Conservation (phyloP, 2,888 invertebrate species). For the Tridacna crocea region DNA sequence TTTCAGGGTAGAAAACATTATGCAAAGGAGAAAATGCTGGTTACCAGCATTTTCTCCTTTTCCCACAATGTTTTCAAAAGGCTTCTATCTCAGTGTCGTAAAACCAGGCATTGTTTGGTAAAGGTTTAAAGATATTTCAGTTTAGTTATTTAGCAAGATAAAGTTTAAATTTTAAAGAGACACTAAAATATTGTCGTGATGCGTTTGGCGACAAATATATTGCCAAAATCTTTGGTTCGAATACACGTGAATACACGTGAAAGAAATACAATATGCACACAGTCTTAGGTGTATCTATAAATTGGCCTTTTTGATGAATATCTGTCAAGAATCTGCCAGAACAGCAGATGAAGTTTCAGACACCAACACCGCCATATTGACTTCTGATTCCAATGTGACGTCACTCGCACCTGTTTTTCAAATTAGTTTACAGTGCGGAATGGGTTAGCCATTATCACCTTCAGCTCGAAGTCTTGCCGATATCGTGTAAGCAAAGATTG, state of each 20-base stretch:
- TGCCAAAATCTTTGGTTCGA: no score
- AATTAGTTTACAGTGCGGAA: constrained; percentile 12
- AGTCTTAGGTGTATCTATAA: no score
- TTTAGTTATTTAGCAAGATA: no score
- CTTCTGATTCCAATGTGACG: background rate
- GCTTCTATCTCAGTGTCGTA: no score
- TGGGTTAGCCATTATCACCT: constrained; percentile 20
- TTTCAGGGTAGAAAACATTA: no score
- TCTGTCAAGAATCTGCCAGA: background rate
- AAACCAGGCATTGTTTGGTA: no score
- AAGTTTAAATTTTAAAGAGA: no score
- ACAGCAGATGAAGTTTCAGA: background rate
- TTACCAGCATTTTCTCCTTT: constrained; percentile 5
- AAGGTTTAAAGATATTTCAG: no score
- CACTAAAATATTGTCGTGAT: no score
- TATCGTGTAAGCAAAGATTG: background rate
- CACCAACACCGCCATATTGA: background rate
- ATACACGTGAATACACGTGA: no score
- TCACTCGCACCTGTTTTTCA: constrained; percentile 2
- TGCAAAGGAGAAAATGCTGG: background rate
- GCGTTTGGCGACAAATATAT: no score
- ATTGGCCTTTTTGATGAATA: background rate
- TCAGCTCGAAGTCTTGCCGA: background rate
- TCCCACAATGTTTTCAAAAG: constrained; percentile 4
- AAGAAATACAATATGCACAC: no score